Evolutionary conservation across 2,113 vertebrate species (phyloP).

Genomic region (Chrysemys picta): DNA sequence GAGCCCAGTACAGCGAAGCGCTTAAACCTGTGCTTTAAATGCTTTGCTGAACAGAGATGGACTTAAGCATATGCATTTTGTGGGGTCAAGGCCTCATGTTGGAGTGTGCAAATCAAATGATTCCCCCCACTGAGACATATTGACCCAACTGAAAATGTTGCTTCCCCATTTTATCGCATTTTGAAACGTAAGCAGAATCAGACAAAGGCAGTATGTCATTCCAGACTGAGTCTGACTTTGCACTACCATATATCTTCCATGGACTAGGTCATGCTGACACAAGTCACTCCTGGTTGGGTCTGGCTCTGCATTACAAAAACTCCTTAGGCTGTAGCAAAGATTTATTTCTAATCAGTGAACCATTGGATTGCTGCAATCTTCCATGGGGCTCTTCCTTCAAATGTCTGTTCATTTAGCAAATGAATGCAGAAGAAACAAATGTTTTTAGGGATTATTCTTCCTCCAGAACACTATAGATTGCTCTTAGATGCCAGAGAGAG

Average conservation of each 20-base stretch:
- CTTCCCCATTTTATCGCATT: not conserved
- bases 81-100: not conserved
- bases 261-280: not conserved
- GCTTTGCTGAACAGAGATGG: not conserved
- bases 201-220: conserved; percentile 16
- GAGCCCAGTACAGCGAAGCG: conserved; percentile 55
- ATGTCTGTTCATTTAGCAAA: not conserved
- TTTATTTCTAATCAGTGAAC: not conserved
- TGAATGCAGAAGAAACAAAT: not conserved
- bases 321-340: not conserved
- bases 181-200: conserved; percentile 29
- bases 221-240: conserved; percentile 10
- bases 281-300: conserved; percentile 4
- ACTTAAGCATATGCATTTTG: not conserved
- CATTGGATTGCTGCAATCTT: accelerated
- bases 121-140: not conserved
- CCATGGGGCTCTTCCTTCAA: not conserved
- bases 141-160: not conserved
- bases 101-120: not conserved
- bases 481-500: not conserved
- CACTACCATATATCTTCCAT: conserved; percentile 34
- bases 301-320: conserved; percentile 26
- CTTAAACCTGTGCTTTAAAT: conserved; percentile 20
- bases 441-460: not conserved
- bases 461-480: not conserved